Base-by-base conservation (phyloP, 2,113 vertebrate genomes). In the Entelurus aequoreus region DNA sequence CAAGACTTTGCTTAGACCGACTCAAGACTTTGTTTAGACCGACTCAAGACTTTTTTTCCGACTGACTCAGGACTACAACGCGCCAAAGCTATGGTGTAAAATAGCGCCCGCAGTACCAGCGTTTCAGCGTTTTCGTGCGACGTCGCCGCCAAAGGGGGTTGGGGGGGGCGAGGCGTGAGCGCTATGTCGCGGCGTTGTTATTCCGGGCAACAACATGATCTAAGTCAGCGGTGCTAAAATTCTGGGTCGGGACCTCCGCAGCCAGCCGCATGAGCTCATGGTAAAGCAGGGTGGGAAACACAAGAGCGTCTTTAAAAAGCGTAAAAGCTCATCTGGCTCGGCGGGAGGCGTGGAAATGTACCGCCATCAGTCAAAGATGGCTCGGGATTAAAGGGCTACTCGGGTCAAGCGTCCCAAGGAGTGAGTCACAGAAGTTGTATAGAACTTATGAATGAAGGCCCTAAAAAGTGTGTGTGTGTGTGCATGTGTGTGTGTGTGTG, bases 381-480 rank as follows among this genome's bases (percentile, higher is more conserved):
- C 9, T 56, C 5, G 9, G 54, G 54, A 56, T 36, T 36, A n/a
- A 13, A 13, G 4, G 40, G 38, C 16, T 21, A 57, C 44, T 57
- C 44, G 55, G 55, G 55, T 42, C 55, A 21, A 44, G 21, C 13
- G 38, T 42, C 40, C 40, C 21, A 16, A 40, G 55, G 19, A 44
- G 56, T 86, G 86, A 88, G 73, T 88, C 86, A 87, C 60, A 12
- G 46, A 56, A 51, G 64, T 65, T 77, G 78, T 72, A 83, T 76
- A 73, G 74, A 69, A 77, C 71, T 77, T 72, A 62, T 81, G 79
- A 87, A 87, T 78, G 80, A 71, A 75, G 40, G 28, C 28, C 42
- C 60, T 75, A 79, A 74, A 71, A 65, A 68, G 63, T 58, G 62
- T 14, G 50, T 51, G 8, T 48, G 50, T 14, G 47, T 69, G 50